Conservation (phyloP, 2,797 vertebrate species). For the Danio choprae region DNA sequence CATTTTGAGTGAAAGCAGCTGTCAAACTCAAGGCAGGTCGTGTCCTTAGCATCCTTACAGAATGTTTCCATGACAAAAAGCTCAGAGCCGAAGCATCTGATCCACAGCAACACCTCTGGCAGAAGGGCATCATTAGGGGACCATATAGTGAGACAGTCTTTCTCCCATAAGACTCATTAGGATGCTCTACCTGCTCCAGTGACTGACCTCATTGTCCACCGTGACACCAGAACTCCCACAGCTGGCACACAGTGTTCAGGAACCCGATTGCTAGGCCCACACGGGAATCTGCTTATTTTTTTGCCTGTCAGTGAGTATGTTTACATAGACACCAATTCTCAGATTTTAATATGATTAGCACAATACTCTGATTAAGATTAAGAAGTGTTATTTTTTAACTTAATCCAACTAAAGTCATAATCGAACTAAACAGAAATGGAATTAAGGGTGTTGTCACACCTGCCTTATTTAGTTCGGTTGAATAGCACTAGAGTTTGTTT, state of each 20-base stretch:
- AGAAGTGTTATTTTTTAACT: too few species aligned
- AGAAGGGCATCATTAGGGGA: conserved; percentile 34
- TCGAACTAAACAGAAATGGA: too few species aligned
- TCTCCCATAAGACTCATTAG: conserved; percentile 32
- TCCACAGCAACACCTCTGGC: neutral
- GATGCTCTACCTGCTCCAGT: conserved; percentile 4
- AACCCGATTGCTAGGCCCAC: neutral
- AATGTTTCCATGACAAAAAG: conserved; percentile 1
- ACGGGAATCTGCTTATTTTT: neutral
- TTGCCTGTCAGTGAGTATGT: neutral
- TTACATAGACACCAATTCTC: too few species aligned
- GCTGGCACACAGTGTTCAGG: neutral
- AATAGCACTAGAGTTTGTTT: too few species aligned
- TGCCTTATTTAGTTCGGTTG: too few species aligned
- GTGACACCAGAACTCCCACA: conserved; percentile 9
- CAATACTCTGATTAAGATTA: too few species aligned
- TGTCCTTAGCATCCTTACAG: neutral
- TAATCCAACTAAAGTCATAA: too few species aligned
- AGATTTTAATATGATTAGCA: too few species aligned
- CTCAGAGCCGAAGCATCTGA: conserved; percentile 7
- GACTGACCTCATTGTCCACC: conserved; percentile 2
- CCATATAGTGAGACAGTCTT: neutral
- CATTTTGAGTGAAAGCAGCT: neutral
- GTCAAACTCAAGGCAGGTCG: neutral
- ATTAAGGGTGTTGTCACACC: too few species aligned